Conservation (phyloP, 2,113 vertebrate species). For the Ciconia maguari region DNA sequence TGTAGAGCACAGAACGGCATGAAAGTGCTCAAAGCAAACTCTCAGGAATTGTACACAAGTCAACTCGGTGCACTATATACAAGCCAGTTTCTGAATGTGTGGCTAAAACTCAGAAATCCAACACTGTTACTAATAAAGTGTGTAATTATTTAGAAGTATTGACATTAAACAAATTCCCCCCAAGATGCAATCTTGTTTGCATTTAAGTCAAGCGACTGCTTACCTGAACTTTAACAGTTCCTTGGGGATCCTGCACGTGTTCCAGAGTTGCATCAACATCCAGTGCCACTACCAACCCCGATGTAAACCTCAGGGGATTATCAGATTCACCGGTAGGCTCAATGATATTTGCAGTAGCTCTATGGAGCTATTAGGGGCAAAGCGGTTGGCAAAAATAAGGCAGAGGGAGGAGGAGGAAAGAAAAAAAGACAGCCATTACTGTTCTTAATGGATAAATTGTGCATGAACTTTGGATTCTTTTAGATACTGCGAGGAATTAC, state of each 20-base stretch:
- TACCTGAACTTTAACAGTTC: constrained; percentile 92
- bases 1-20: not conserved
- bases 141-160: not conserved
- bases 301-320: constrained; percentile 91
- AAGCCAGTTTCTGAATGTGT: not conserved
- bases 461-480: not conserved
- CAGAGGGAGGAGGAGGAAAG: not conserved
- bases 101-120: not conserved
- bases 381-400: not conserved
- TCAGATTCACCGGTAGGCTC: constrained; percentile 96
- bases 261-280: constrained; percentile 94
- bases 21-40: not conserved
- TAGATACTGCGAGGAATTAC: not conserved
- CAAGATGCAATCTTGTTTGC: not conserved
- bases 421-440: not conserved
- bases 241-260: constrained; percentile 91
- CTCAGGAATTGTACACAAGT: not conserved
- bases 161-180: not conserved
- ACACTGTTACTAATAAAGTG: not conserved
- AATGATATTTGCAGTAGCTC: constrained; percentile 89
- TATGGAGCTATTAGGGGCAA: constrained; percentile 79
- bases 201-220: not conserved
- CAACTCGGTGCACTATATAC: rapidly evolving
- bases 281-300: constrained; percentile 91
- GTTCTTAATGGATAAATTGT: not conserved